Evolutionary conservation across 2,113 vertebrate genomes (phyloP).

Genomic region (Mirza zaza): DNA sequence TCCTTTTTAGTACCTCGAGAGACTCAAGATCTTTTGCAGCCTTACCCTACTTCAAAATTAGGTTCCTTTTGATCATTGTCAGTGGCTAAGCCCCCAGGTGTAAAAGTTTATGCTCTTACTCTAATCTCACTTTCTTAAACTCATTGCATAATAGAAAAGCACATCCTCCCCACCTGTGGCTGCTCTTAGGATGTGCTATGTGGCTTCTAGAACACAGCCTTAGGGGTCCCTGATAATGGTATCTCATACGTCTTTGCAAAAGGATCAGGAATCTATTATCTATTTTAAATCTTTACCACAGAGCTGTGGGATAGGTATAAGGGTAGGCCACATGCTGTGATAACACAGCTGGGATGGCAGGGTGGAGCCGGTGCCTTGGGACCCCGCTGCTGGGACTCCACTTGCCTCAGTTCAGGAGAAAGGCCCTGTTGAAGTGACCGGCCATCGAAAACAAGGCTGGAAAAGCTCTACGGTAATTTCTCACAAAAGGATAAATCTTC

Average conservation of each 20-base stretch:
- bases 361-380: rapidly evolving
- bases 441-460: neutral
- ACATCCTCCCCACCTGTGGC: neutral
- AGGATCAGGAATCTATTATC: neutral
- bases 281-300: neutral
- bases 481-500: neutral
- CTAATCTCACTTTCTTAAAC: neutral
- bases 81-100: neutral
- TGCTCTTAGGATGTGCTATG: neutral
- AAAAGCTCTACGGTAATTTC: neutral
- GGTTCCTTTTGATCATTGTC: neutral
- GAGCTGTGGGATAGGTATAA: neutral
- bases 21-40: neutral
- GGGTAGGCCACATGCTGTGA: rapidly evolving
- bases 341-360: neutral
- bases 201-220: neutral
- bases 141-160: neutral
- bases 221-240: neutral
- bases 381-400: rapidly evolving
- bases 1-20: neutral
- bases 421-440: rapidly evolving
- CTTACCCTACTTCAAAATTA: neutral
- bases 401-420: too few species aligned
- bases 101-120: neutral
- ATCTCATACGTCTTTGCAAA: neutral